Evolutionary conservation across 1,140 invertebrate species (phyloP).

Genomic region (Zaprionus africanus): DNA sequence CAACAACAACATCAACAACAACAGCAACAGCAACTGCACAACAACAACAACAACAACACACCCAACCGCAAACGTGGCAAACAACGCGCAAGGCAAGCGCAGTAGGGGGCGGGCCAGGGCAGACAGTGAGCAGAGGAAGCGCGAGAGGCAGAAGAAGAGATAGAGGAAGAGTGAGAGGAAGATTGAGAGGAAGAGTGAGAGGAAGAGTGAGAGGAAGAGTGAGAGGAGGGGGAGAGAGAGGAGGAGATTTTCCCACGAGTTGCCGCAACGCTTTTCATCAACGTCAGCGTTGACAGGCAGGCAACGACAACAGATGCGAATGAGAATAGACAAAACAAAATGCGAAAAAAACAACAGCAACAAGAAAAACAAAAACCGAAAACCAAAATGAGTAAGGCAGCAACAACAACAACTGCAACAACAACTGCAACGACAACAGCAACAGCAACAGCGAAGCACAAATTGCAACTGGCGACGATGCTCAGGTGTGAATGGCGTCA

Average conservation of each 20-base stretch:
- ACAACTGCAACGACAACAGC: conserved; percentile 7
- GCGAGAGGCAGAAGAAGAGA: no score
- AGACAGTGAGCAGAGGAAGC: not conserved
- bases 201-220: not conserved
- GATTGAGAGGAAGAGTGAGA: conserved; percentile 17
- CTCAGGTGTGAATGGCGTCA: conserved; percentile 45
- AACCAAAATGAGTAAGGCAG: conserved; percentile 10
- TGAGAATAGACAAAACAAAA: not conserved
- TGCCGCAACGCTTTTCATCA: conserved; percentile 56
- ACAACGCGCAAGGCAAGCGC: conserved; percentile 11
- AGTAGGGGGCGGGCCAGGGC: conserved; percentile 24
- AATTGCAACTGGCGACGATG: conserved; percentile 23
- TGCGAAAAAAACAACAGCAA: conserved; percentile 24
- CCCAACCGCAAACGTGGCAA: conserved; percentile 38
- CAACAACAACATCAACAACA: conserved; percentile 29
- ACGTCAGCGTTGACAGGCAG: conserved; percentile 52
- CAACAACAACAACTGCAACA: conserved; percentile 8
- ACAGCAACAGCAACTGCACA: not conserved
- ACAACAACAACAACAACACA: conserved; percentile 40
- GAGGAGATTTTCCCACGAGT: conserved; percentile 67
- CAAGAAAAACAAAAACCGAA: conserved; percentile 33
- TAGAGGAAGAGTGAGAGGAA: not conserved
- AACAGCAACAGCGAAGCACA: conserved; percentile 14
- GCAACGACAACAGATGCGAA: conserved; percentile 29
- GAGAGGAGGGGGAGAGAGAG: conserved; percentile 4